Base-by-base conservation (phyloP, 2,888 invertebrate genomes). In the Meandrusa payeni region DNA sequence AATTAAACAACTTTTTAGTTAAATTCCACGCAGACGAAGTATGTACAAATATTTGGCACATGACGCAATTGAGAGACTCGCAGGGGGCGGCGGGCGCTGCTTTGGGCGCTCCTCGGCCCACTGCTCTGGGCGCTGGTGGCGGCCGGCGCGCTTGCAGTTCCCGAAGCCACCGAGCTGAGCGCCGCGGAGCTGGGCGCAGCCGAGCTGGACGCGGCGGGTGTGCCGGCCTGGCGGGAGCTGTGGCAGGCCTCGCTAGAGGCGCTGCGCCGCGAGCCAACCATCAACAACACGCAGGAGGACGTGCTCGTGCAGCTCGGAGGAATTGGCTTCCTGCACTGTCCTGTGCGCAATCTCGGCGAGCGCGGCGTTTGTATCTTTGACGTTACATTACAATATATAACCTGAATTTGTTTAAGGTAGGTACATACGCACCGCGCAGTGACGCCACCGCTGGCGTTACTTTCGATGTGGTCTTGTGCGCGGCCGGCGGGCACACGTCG, bases 271-370 rank as follows among this genome's bases (percentile, higher is more conserved):
- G 79, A 81, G 67, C 85, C 87, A 41, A 54, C 63, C 53, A 91
- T 94, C 76, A 94, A 94, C 88, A 93, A 92, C 79, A 93, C 94
- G 45, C 90, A 91, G 52, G 92, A 92, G 57, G 93, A 94, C 73
- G 91, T 93, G 54, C 91, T 93, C 32, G 94, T 91, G 55, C 94
- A 94, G 77, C 89, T 94, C 47, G 95, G 94, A 33, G 91, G 93
- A 41, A 92, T 93, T 27, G 94, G 94, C 51, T 94, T 93, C 82
- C 89, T 95, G 61, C 94, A 94, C 76, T 95, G 95, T 78, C 92
- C 93, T 66, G 94, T 94, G 64, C 90, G 93, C 45, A 90, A 91
- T 79, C 90, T 93, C 55, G 93, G 92, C 57, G 94, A 95, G 73
- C 88, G 94, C 66, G 92, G 92, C 61, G 92, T 93, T 64, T 76